Evolutionary conservation across 2,797 vertebrate genomes (phyloP).

Genomic region (Eptatretus atami): DNA sequence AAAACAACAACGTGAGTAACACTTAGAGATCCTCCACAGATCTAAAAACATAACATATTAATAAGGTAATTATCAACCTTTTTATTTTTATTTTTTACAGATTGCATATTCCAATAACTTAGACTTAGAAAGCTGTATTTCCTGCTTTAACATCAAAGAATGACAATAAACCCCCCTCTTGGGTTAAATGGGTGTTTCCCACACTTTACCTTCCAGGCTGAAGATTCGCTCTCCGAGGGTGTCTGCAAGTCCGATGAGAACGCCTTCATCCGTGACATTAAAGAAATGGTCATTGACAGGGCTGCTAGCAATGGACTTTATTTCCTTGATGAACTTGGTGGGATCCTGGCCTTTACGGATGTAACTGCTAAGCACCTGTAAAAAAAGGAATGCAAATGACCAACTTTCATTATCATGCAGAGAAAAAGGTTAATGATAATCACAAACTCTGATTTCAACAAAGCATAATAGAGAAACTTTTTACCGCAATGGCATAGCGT

Average conservation of each 20-base stretch:
- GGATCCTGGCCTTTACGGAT: constrained; percentile 82
- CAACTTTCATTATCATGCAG: neutral
- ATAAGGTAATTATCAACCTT: too few species aligned
- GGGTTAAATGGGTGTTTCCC: neutral
- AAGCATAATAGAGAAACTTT: constrained; percentile 10
- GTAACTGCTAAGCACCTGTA: constrained; percentile 72
- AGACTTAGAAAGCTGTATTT: too few species aligned
- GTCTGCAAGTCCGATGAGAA: constrained; percentile 66
- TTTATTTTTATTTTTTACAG: too few species aligned
- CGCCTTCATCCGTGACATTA: constrained; percentile 66
- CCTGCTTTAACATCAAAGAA: too few species aligned
- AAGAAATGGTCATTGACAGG: constrained; percentile 72
- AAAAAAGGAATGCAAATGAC: neutral
- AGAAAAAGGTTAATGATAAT: too few species aligned
- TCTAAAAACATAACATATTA: too few species aligned
- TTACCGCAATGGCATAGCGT: constrained; percentile 69
- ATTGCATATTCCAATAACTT: too few species aligned
- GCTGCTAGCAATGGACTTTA: constrained; percentile 60
- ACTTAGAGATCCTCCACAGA: too few species aligned
- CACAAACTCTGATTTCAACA: too few species aligned
- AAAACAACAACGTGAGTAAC: too few species aligned
- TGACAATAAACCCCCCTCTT: too few species aligned
- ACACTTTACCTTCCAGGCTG: constrained; percentile 43
- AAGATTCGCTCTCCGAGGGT: constrained; percentile 70
- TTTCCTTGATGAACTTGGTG: constrained; percentile 55